Percentiles rank a stretch among this genome's conserved stretches.
These are phyloP conservation scores for Drosophila rubida DNA, from an alignment of 2,888 invertebrate genomes.

Conservation along the genomic window DNA sequence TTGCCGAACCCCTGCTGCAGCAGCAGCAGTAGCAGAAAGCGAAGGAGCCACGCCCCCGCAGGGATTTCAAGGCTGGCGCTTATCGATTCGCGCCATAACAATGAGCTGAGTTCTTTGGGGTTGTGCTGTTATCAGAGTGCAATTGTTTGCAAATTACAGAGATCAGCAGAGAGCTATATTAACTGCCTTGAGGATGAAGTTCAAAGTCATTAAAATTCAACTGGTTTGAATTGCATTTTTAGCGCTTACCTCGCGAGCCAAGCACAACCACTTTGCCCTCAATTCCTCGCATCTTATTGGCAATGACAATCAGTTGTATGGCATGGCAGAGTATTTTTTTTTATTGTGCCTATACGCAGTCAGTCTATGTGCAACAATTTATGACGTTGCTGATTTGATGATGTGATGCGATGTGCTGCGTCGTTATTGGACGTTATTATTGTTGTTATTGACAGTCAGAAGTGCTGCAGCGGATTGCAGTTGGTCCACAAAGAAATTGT, in stretches of 20 bases:
- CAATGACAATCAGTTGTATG: conserved; percentile 42
- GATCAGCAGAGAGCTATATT: conserved; percentile 10
- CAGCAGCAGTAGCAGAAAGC: not conserved
- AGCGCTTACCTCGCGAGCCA: conserved; percentile 91
- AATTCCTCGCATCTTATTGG: conserved; percentile 88
- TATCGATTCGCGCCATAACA: conserved; percentile 51
- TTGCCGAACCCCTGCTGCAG: conserved; percentile 1
- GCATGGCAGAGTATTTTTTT: conserved; percentile 36
- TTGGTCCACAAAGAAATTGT: conserved; percentile 9
- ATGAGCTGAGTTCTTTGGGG: conserved; percentile 10
- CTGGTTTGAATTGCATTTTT: conserved; percentile 28
- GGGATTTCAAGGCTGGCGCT: conserved; percentile 51
- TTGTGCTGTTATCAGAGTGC: conserved; percentile 28
- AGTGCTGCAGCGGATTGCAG: conserved; percentile 13
- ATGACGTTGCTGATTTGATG: conserved; percentile 10
- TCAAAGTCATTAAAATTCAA: conserved; percentile 42
- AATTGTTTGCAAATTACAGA: conserved; percentile 11
- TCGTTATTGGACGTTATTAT: conserved; percentile 5
- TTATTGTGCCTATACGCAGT: not conserved
- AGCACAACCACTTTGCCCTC: conserved; percentile 94
- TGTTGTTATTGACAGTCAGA: conserved; percentile 4
- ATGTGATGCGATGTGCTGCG: not conserved
- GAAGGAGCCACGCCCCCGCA: conserved; percentile 9
- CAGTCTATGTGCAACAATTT: not conserved
- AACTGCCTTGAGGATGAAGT: conserved; percentile 31